Evolutionary conservation across 2,888 invertebrate species (phyloP), one percentile per base, ranked within the genome.

Genomic region (Rhamphomyia laevipes): DNA sequence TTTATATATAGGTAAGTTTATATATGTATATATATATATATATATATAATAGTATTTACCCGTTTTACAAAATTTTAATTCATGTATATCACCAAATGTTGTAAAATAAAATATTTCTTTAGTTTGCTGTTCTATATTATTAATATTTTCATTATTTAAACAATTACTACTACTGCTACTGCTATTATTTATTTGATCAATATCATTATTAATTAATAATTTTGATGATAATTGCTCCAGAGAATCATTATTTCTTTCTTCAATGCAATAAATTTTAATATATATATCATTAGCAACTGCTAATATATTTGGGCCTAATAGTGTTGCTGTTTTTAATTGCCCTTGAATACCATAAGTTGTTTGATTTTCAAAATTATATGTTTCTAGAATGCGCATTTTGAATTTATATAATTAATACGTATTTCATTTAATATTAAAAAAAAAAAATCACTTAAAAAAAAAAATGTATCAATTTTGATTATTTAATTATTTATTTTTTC

Each of bases 261-360:
- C 60, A 33, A 67, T 63, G 49, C 66, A 62, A 48, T 67, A 66
- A 47, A 69, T 69, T 56, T 69, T 68, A 18, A 69, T 67, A 55
- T 68, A 68, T 45, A 65, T 68, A 13, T 67, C 65, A 53, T 67
- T 67, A 54, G 68, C 68, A 42, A 69, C 64, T 30, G 68, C 68
- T 45, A 69, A 62, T 13, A 64, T 62, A 55, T 64, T 63, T 12
- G 65, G 56, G 48, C 63, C 65, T 47, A 69, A 63, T 17, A 68
- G 47, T 9, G 66, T 66, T 44, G 65, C 65, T 4, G 67, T 61
- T 23, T 66, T 56, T 46, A 69, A 67, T 43, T 69, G 68, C 15
- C 68, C 68, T 55, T 59, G 64, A 9, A 66, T 59, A 9, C 68
- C 62, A 53, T 64, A 68, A 1, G 68, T 69, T 53, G 65, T 65